Evolutionary conservation across 2,888 invertebrate genomes (phyloP).

Genomic region (Spisula solida): DNA sequence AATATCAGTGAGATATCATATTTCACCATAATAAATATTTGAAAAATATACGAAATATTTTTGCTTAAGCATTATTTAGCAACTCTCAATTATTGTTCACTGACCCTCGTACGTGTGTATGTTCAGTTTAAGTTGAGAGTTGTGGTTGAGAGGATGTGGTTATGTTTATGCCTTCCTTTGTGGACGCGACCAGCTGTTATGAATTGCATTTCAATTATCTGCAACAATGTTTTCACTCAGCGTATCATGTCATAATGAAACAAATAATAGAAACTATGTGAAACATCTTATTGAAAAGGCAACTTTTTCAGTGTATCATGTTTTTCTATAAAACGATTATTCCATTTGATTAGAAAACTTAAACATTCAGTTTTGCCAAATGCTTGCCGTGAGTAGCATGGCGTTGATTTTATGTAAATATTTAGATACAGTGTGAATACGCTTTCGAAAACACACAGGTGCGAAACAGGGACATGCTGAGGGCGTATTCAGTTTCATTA

Average conservation of each 20-base stretch:
- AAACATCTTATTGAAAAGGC: neutral
- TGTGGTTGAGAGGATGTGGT: no score
- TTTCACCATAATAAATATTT: no score
- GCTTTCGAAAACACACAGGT: conserved; percentile 51
- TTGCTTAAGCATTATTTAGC: no score
- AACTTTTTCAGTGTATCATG: conserved; percentile 1
- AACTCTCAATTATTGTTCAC: no score
- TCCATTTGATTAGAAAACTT: conserved; percentile 8
- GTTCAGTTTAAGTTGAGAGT: no score
- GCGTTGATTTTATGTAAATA: conserved; percentile 62
- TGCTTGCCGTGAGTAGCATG: neutral
- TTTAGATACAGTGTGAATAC: conserved; percentile 54
- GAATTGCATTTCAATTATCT: neutral
- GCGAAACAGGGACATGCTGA: conserved; percentile 36
- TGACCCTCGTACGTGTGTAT: no score
- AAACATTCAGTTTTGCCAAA: neutral
- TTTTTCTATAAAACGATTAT: conserved; percentile 11
- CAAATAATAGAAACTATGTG: neutral
- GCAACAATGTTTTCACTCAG: neutral
- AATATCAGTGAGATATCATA: no score
- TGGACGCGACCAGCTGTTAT: neutral
- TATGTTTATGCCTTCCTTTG: neutral
- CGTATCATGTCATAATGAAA: neutral
- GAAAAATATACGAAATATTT: no score
- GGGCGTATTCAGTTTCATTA: conserved; percentile 31